Base-by-base conservation (phyloP, 2,888 invertebrate species). In the Steinernema hermaphroditum region DNA sequence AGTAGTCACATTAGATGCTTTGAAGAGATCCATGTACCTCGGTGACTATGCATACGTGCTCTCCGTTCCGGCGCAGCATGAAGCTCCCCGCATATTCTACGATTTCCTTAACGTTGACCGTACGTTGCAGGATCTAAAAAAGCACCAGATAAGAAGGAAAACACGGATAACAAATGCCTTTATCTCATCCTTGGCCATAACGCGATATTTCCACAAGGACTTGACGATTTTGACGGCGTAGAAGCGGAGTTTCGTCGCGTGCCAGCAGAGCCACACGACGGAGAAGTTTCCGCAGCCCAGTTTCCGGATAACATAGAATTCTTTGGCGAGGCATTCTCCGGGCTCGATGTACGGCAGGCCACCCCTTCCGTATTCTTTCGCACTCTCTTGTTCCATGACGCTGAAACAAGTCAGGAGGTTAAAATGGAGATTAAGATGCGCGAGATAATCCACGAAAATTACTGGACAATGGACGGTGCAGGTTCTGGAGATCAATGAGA, bases 241-340 rank as follows among this genome's bases (percentile, higher is more conserved):
- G 90, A 96, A 98, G 87, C 93, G 75, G 34, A 76, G 80, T 29
- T 71, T 76, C n/a, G 88, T 88, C 74, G 91, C 91, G 90, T 98
- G 97, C 96, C 96, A 97, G 89, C 96, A 96, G 80, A 98, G 91
- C 97, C 98, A 98, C 54, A 98, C 98, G 8, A 97, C 98, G 69
- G 96, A 97, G 89, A 98, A 98, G 89, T 98, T 97, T 76, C 98
- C 98, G 95, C 95, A 96, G 72, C 97, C 94, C 87, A 94, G 91
- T 91, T 98, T 93, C 85, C 96, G 91, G 81, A 96, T 93, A 87
- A 97, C 95, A 90, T 95, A 94, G 91, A 97, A 97, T 87, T 96
- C 6, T 6, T 46, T n/a, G 87, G 92, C 90, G 90, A 96, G 96
- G 82, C 96, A 91, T 90, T 96, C 96, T 85, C 96, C 96, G 88